These are phyloP conservation scores for Cerastis rubricosa DNA, from an alignment of 2,888 invertebrate species.

Conservation along the genomic window DNA sequence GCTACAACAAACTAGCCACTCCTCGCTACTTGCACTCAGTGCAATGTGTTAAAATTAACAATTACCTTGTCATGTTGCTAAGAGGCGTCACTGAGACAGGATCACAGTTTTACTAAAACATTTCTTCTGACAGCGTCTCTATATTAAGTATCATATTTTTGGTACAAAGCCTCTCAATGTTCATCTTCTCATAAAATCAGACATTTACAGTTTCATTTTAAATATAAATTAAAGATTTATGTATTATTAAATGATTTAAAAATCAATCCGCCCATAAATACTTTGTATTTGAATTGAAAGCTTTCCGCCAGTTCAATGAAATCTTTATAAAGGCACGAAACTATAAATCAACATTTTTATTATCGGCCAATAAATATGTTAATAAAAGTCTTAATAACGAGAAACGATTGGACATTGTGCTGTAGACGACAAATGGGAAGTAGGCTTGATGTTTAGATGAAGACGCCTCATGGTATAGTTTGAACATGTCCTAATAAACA, in stretches of 20 bases:
- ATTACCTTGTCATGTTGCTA: background rate
- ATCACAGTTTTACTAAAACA: background rate
- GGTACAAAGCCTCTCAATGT: background rate
- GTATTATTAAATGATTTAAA: constrained; percentile 42
- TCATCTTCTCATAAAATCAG: constrained; percentile 16
- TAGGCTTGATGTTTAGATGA: constrained; percentile 25
- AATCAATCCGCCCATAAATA: constrained; percentile 53
- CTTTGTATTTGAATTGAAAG: constrained; percentile 47
- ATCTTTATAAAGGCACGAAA: constrained; percentile 42
- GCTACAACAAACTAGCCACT: background rate
- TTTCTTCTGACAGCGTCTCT: background rate
- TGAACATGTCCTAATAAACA: background rate
- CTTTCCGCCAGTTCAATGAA: constrained; percentile 43
- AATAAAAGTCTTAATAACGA: constrained; percentile 53
- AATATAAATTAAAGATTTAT: constrained; percentile 47
- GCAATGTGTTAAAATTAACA: background rate
- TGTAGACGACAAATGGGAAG: constrained; percentile 48
- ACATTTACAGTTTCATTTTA: constrained; percentile 39
- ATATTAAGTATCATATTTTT: background rate
- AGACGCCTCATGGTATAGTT: background rate
- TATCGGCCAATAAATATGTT: constrained; percentile 50
- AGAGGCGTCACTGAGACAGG: background rate
- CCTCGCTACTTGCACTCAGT: background rate
- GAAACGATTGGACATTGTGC: constrained; percentile 38
- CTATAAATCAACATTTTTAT: constrained; percentile 61